Evolutionary conservation across 2,113 vertebrate species (phyloP).

Genomic region (Podarcis muralis): DNA sequence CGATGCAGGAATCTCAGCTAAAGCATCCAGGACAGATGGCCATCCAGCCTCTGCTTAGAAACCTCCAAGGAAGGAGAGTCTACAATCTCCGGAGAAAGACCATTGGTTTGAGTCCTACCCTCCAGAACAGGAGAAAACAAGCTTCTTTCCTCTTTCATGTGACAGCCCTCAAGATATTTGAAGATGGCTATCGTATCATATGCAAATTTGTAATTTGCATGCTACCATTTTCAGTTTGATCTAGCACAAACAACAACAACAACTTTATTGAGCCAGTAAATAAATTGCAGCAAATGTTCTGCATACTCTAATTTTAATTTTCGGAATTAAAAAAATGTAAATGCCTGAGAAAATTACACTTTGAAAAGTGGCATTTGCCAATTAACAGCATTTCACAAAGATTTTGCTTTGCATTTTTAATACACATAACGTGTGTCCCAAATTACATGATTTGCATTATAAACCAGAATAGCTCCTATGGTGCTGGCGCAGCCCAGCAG

Average conservation of each 20-base stretch:
- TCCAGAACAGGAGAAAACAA: too few species aligned
- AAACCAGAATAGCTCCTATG: slow-evolving; percentile 67
- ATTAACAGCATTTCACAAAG: slow-evolving; percentile 67
- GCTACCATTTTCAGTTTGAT: slow-evolving; percentile 41
- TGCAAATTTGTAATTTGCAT: slow-evolving; percentile 26
- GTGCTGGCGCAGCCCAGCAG: slow-evolving; percentile 59
- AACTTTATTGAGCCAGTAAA: slow-evolving; percentile 37
- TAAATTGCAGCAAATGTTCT: slow-evolving; percentile 56
- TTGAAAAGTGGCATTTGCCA: slow-evolving; percentile 68
- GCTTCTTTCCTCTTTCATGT: too few species aligned
- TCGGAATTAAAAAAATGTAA: slow-evolving; percentile 61
- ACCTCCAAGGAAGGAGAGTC: too few species aligned
- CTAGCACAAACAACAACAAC: slow-evolving; percentile 25
- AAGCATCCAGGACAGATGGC: too few species aligned
- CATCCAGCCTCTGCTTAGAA: too few species aligned
- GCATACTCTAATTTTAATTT: slow-evolving; percentile 54
- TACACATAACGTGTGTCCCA: slow-evolving; percentile 67
- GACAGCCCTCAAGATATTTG: too few species aligned
- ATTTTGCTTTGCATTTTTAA: slow-evolving; percentile 75
- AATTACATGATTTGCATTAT: slow-evolving; percentile 74
- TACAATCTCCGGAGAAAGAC: too few species aligned
- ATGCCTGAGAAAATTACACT: slow-evolving; percentile 67
- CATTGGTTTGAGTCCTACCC: too few species aligned
- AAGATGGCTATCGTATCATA: too few species aligned
- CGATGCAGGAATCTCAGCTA: too few species aligned